Evolutionary conservation across 2,113 vertebrate genomes (phyloP).

Genomic region (Candoia aspera): DNA sequence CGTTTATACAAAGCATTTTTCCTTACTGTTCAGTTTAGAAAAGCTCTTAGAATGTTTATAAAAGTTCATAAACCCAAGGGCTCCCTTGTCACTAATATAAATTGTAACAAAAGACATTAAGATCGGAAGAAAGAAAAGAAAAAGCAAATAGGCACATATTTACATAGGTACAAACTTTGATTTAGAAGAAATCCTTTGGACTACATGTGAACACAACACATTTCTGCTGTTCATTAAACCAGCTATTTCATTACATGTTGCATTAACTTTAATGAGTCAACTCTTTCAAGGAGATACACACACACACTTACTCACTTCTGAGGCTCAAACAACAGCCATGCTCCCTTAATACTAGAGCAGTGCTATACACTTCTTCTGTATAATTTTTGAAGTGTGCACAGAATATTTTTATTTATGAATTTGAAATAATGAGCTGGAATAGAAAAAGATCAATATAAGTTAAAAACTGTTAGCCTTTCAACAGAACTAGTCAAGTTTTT

Average conservation of each 20-base stretch:
- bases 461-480: too few relatives aligned
- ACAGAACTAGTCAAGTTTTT: too few relatives aligned
- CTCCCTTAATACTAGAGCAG: background rate
- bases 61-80: background rate
- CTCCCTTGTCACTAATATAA: background rate
- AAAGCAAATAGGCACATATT: background rate
- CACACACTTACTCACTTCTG: background rate
- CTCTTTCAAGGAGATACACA: background rate
- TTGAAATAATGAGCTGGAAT: background rate
- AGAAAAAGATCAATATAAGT: background rate
- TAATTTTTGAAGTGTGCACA: background rate
- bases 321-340: background rate
- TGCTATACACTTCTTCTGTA: background rate
- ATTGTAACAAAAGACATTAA: background rate
- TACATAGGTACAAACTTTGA: background rate
- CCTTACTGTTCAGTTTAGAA: background rate
- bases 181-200: background rate
- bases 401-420: background rate
- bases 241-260: background rate
- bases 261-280: background rate
- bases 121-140: background rate
- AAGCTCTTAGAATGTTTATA: background rate
- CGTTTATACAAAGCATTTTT: background rate
- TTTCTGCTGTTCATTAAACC: background rate
- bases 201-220: background rate